Evolutionary conservation across 2,888 invertebrate species (phyloP), one percentile per base, ranked within the genome.

Genomic region (Lissocephala sabroskyi): DNA sequence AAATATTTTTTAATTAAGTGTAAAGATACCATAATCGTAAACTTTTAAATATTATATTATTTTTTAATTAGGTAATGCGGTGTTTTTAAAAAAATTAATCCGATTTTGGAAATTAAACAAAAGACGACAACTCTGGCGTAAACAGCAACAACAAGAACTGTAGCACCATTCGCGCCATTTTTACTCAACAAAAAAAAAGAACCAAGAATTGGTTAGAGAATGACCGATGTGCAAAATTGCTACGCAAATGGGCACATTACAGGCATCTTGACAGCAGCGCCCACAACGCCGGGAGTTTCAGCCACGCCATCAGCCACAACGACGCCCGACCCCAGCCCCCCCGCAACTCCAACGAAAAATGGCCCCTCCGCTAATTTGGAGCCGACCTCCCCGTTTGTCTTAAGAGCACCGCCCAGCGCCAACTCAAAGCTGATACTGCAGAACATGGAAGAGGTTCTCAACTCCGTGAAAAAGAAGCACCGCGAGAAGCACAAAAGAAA

Each of bases 391-490:
- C 78, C 76, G 1, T 80, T 75, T 45, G 62, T 82, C 17, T 51
- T 81, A 1, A 74, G 79, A 53, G 68, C 68, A 30, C 79, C 77
- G 28, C 75, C 81, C 45, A 81, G 80, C 48, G 70, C 79, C 41
- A 76, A 83, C 41, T 83, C 82, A 3, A 84, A 81, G 49, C 45
- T 81, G 6, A 83, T 83, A 33, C 47, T 82, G 29, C 81, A 82
- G 50, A 84, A 84, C 49, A 84, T 84, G 84, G 83, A 83, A 46
- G 83, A 83, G 42, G 84, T 84, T 1, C 62, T 84, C 1, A 79
- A 81, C 45, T 80, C 83, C 1, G 83, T 82, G 1, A 84, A 83
- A 50, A 81, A 81, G 40, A 83, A 83, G 51, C 81, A 82, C 54
- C 79, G 81, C 7, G 81, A 83, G 55, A 82, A 82, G 39, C 83